A percentile compares a stretch with the other conserved stretches of the same genome.
Conservation (phyloP, 2,888 invertebrate species). For the Yponomeuta plumbellus region DNA sequence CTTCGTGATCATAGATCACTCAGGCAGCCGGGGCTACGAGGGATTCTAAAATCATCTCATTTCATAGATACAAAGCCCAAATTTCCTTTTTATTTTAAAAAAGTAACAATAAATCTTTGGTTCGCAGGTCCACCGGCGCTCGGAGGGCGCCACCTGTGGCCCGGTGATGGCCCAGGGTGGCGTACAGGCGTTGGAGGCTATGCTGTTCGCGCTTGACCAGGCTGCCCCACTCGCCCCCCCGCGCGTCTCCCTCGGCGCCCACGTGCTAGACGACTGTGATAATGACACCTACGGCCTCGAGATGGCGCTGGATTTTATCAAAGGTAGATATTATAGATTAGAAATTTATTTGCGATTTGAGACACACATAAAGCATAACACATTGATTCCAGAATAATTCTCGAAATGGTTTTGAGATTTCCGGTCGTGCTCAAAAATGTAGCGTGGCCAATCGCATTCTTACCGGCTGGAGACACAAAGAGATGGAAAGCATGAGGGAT, state of each 20-base stretch:
- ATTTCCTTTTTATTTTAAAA: too few species aligned
- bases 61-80: too few species aligned
- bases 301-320: slow-evolving; percentile 95
- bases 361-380: too few species aligned
- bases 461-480: too few species aligned
- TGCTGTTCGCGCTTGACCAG: slow-evolving; percentile 90
- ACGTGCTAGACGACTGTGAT: slow-evolving; percentile 94
- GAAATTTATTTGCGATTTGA: neutral
- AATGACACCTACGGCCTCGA: slow-evolving; percentile 94
- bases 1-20: too few species aligned
- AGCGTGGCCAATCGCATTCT: too few species aligned
- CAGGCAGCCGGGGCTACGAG: too few species aligned
- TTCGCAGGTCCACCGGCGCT: slow-evolving; percentile 82
- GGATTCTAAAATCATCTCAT: too few species aligned
- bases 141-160: slow-evolving; percentile 87
- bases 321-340: slow-evolving; percentile 77
- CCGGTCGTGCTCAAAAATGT: too few species aligned
- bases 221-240: slow-evolving; percentile 81
- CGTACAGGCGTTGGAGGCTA: slow-evolving; percentile 89
- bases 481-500: too few species aligned
- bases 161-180: slow-evolving; percentile 94
- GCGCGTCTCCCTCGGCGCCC: slow-evolving; percentile 86
- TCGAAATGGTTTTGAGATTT: too few species aligned
- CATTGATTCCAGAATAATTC: too few species aligned
- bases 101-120: neutral